Evolutionary conservation across 2,888 invertebrate genomes (phyloP).

Genomic region (Alloscopus bannaensis): DNA sequence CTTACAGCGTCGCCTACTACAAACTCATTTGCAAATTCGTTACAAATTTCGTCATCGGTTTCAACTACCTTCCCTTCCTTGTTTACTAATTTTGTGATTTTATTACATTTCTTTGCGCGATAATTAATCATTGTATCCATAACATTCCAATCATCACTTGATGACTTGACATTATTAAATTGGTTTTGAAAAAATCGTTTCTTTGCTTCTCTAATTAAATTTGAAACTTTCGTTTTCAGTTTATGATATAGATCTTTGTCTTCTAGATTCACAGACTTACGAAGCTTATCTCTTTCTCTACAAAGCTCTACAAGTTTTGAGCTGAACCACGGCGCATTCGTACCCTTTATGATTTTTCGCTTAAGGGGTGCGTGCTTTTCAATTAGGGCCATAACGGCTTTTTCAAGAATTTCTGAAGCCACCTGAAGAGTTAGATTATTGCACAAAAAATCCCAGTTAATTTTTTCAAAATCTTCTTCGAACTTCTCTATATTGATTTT

Average conservation of each 20-base stretch:
- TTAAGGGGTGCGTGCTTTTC: constrained; percentile 15
- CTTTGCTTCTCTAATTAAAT: neutral
- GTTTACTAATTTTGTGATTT: constrained; percentile 24
- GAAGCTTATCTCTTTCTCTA: constrained; percentile 6
- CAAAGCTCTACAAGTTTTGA: neutral
- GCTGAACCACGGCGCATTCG: constrained; percentile 27
- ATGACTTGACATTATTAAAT: neutral
- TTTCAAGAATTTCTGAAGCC: constrained; percentile 3
- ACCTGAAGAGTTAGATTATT: neutral
- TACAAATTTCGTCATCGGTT: constrained; percentile 16
- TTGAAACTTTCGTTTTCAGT: neutral
- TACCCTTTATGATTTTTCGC: constrained; percentile 16
- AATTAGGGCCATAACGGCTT: neutral
- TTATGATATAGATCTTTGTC: neutral
- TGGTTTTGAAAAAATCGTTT: constrained; percentile 18
- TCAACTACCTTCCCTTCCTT: neutral
- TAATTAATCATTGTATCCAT: constrained; percentile 28
- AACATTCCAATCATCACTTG: constrained; percentile 16
- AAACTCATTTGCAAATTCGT: constrained; percentile 27
- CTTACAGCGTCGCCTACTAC: constrained; percentile 14
- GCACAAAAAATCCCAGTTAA: constrained; percentile 8
- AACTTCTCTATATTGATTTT: constrained; percentile 6
- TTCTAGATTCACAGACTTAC: neutral
- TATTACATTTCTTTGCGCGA: neutral
- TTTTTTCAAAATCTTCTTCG: neutral